Evolutionary conservation across 2,888 invertebrate genomes (phyloP).

Genomic region (Cheilosia vulpina): DNA sequence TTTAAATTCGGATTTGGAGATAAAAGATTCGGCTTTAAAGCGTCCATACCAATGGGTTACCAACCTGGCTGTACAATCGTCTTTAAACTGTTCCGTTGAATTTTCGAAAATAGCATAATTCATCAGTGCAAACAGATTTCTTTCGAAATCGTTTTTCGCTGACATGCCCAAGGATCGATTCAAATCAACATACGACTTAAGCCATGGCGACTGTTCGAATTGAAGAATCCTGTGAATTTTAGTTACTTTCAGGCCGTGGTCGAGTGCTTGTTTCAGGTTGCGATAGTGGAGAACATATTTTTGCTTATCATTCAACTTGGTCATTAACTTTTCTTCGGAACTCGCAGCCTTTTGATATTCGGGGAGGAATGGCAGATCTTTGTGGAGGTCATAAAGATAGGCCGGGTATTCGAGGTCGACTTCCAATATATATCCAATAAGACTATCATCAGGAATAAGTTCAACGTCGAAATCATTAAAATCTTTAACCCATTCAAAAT

Average conservation of each 20-base stretch:
- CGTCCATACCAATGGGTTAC: slow-evolving; percentile 42
- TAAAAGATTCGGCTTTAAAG: not conserved
- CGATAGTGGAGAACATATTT: slow-evolving; percentile 78
- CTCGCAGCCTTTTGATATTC: not conserved
- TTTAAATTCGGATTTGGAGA: slow-evolving; percentile 15
- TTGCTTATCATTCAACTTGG: slow-evolving; percentile 76
- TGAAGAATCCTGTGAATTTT: slow-evolving; percentile 78
- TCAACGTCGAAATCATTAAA: slow-evolving; percentile 46
- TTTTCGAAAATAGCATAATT: slow-evolving; percentile 75
- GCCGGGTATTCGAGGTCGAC: slow-evolving; percentile 13
- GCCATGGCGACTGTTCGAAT: slow-evolving; percentile 78
- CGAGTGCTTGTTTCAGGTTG: slow-evolving; percentile 77
- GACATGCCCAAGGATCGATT: slow-evolving; percentile 16
- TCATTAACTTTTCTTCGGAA: slow-evolving; percentile 45
- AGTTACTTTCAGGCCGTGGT: slow-evolving; percentile 77
- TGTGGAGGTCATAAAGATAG: not conserved
- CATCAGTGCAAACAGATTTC: slow-evolving; percentile 16
- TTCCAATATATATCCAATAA: slow-evolving; percentile 77
- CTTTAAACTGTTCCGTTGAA: slow-evolving; percentile 72
- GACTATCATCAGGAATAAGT: slow-evolving; percentile 57
- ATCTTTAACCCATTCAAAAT: slow-evolving; percentile 78
- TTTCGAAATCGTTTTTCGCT: slow-evolving; percentile 42
- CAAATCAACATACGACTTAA: slow-evolving; percentile 74
- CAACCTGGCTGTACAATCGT: slow-evolving; percentile 59
- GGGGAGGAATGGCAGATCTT: slow-evolving; percentile 16